Percentiles rank a stretch among this genome's conserved stretches.
phyloP scores from a whole-genome alignment of 2,797 vertebrate genomes.

The Pipistrellus kuhlii region DNA sequence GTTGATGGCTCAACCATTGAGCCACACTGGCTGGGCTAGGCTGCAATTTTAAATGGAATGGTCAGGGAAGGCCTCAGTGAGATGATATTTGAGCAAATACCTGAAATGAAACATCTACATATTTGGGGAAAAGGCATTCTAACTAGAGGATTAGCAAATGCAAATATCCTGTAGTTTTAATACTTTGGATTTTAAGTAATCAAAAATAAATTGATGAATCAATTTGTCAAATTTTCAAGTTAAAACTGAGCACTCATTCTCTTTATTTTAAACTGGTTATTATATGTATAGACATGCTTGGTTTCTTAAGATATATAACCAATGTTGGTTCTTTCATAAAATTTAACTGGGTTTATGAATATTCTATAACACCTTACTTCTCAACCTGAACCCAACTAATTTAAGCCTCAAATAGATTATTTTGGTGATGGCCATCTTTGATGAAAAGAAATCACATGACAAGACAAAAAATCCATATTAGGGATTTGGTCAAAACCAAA shows the following conservation, averaged over 20 bases:
- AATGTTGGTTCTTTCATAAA: conserved; percentile 45
- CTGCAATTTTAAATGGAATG: background rate
- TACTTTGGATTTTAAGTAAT: conserved; percentile 24
- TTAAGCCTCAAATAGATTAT: background rate
- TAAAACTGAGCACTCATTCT: background rate
- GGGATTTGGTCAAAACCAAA: conserved; percentile 47
- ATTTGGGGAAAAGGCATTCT: background rate
- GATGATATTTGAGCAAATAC: background rate
- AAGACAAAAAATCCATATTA: background rate
- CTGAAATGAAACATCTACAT: background rate
- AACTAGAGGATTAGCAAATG: background rate
- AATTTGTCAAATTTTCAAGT: conserved; percentile 28
- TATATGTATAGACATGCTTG: background rate
- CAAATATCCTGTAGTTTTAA: conserved; percentile 6
- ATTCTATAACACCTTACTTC: conserved; percentile 1
- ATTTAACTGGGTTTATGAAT: background rate
- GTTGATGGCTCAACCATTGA: background rate
- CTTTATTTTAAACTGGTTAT: conserved; percentile 27
- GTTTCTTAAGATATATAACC: background rate
- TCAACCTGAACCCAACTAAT: background rate
- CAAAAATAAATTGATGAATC: background rate
- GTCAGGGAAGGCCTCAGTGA: background rate
- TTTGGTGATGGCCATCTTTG: conserved; percentile 36
- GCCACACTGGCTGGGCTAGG: background rate
- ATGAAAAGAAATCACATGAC: conserved; percentile 2